These are phyloP conservation scores for Dipodomys merriami DNA, from an alignment of 2,113 vertebrate genomes.

Conservation along the genomic window DNA sequence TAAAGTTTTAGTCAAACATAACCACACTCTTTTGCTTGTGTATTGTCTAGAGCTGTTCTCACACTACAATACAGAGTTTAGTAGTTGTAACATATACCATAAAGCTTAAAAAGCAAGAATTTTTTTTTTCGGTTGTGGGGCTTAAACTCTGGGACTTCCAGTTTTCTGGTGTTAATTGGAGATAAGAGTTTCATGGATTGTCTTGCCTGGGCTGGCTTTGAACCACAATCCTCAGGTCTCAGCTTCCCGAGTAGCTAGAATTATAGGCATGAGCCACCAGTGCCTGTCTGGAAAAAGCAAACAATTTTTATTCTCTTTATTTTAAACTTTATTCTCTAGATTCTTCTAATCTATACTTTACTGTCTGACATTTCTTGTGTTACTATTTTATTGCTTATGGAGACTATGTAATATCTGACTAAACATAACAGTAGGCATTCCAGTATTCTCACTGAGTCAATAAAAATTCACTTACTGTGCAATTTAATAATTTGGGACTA, in stretches of 20 bases:
- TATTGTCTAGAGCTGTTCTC: neutral
- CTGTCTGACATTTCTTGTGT: conserved; percentile 38
- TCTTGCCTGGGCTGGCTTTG: too few species aligned
- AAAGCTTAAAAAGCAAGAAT: neutral
- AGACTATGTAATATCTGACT: conserved; percentile 11
- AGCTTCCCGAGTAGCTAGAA: too few species aligned
- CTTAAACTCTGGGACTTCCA: too few species aligned
- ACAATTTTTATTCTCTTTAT: neutral
- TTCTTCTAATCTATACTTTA: neutral
- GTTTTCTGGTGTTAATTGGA: too few species aligned
- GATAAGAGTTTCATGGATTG: too few species aligned
- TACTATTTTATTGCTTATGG: conserved; percentile 25
- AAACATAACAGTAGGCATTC: neutral
- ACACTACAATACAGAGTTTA: neutral
- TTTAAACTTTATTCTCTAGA: neutral
- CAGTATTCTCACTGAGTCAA: conserved; percentile 5
- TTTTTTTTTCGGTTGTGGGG: too few species aligned
- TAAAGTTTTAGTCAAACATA: conserved; percentile 24
- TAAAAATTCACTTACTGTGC: conserved; percentile 49
- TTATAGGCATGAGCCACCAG: too few species aligned
- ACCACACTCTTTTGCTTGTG: neutral
- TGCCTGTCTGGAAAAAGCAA: too few species aligned
- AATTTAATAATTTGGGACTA: conserved; percentile 43
- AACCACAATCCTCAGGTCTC: too few species aligned
- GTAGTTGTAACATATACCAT: neutral